Conservation (phyloP, 1,140 invertebrate genomes). For the Subanguina moxae region DNA sequence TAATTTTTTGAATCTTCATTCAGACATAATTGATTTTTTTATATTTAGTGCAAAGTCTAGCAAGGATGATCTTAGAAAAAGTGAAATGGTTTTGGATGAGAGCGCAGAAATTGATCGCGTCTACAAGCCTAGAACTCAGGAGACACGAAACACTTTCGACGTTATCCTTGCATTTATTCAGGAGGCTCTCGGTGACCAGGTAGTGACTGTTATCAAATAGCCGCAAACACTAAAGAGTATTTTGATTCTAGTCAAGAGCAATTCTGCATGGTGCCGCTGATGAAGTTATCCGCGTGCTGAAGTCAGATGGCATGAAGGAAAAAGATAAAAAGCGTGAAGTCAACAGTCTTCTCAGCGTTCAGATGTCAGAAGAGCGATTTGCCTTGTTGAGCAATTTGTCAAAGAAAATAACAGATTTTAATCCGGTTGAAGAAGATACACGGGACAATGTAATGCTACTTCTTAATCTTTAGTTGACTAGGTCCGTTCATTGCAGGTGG, state of each 20-base stretch:
- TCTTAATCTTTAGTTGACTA: too few relatives aligned
- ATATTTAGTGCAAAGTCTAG: constrained; percentile 16
- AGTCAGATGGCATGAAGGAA: constrained; percentile 83
- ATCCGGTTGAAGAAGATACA: constrained; percentile 68
- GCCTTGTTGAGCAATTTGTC: constrained; percentile 88
- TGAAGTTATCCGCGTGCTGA: constrained; percentile 88
- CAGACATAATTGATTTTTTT: too few relatives aligned
- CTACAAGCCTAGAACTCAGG: constrained; percentile 92
- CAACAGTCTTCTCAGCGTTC: constrained; percentile 74
- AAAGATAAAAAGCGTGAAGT: constrained; percentile 88
- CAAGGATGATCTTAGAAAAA: constrained; percentile 23
- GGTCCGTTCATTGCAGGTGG: constrained; percentile 9
- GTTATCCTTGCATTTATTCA: constrained; percentile 91
- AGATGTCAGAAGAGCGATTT: constrained; percentile 86
- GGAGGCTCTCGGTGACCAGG: constrained; percentile 90
- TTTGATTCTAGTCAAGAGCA: constrained; percentile 72
- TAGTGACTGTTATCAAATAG: too few relatives aligned
- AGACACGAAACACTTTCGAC: constrained; percentile 94
- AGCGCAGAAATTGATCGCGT: constrained; percentile 88
- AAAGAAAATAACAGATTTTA: constrained; percentile 96
- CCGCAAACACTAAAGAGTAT: constrained; percentile 5
- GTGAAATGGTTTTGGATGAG: constrained; percentile 67
- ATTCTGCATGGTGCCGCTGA: constrained; percentile 95
- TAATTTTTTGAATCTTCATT: neutral
- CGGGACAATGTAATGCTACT: constrained; percentile 69